These are phyloP conservation scores for Limnodromus scolopaceus DNA, from an alignment of 2,797 vertebrate genomes.

Conservation along the genomic window DNA sequence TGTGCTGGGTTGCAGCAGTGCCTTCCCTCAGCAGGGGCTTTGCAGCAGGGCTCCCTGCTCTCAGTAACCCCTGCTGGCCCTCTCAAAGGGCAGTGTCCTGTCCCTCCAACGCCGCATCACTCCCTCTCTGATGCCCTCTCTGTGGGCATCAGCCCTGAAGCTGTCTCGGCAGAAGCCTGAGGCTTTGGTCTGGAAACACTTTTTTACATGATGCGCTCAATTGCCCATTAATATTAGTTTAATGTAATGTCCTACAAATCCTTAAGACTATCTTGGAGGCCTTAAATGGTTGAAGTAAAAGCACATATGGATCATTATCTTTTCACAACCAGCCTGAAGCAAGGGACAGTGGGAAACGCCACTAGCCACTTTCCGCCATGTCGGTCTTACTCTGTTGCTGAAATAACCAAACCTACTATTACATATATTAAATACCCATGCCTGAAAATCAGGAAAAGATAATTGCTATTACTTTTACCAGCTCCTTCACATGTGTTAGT, in stretches of 20 bases:
- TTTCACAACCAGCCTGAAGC: not conserved
- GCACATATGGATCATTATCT: not conserved
- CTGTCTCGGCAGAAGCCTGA: not conserved
- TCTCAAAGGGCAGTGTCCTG: not conserved
- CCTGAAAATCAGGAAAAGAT: not conserved
- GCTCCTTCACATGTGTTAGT: not conserved
- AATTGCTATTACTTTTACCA: not conserved
- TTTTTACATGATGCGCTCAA: not conserved
- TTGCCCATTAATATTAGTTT: not conserved
- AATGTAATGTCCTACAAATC: not conserved
- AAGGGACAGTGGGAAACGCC: not conserved
- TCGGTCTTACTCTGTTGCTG: not conserved
- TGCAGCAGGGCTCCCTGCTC: not conserved
- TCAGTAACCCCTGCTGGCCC: not conserved
- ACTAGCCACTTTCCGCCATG: not conserved
- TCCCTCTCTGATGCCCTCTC: not conserved
- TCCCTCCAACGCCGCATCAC: fast-evolving
- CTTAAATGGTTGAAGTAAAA: not conserved
- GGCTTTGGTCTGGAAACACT: not conserved
- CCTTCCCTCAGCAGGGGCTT: not conserved
- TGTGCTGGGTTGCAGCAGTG: not conserved
- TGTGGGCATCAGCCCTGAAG: not conserved
- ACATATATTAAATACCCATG: not conserved
- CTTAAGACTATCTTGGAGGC: not conserved
- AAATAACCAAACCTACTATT: not conserved